Conservation (phyloP, 2,797 vertebrate genomes). For the Yasuhikotakia modesta region DNA sequence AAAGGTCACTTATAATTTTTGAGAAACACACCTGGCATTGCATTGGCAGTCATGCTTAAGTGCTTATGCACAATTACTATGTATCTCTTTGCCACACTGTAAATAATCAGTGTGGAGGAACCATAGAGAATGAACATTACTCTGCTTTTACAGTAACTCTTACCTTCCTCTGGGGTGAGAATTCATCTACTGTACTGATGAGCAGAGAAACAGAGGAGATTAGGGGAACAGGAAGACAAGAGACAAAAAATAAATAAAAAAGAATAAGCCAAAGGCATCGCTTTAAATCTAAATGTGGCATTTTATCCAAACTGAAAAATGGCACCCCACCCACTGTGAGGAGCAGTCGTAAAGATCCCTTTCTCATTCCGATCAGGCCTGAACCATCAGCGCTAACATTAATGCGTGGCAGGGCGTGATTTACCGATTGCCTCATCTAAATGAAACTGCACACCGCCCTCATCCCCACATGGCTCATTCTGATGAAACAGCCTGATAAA, state of each 20-base stretch:
- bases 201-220: neutral
- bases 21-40: too few relatives aligned
- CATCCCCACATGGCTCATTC: slow-evolving; percentile 30
- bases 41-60: too few relatives aligned
- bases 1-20: too few relatives aligned
- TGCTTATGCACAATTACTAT: too few relatives aligned
- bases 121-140: too few relatives aligned
- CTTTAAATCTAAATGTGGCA: slow-evolving; percentile 43
- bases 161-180: slow-evolving; percentile 94
- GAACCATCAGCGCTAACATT: slow-evolving; percentile 28
- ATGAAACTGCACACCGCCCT: slow-evolving; percentile 20
- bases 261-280: slow-evolving; percentile 26
- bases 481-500: slow-evolving; percentile 42
- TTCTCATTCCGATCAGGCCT: slow-evolving; percentile 44
- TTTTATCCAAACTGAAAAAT: slow-evolving; percentile 32
- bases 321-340: slow-evolving; percentile 11
- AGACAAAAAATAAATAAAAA: slow-evolving; percentile 18
- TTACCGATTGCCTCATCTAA: slow-evolving; percentile 44
- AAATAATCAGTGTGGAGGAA: too few relatives aligned
- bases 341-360: slow-evolving; percentile 22
- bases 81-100: too few relatives aligned
- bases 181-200: slow-evolving; percentile 87
- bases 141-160: slow-evolving; percentile 45
- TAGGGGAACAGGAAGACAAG: neutral
- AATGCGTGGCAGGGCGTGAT: slow-evolving; percentile 19